phyloP scores from a whole-genome alignment of 2,113 vertebrate species.

The Pachyramphus minor region DNA sequence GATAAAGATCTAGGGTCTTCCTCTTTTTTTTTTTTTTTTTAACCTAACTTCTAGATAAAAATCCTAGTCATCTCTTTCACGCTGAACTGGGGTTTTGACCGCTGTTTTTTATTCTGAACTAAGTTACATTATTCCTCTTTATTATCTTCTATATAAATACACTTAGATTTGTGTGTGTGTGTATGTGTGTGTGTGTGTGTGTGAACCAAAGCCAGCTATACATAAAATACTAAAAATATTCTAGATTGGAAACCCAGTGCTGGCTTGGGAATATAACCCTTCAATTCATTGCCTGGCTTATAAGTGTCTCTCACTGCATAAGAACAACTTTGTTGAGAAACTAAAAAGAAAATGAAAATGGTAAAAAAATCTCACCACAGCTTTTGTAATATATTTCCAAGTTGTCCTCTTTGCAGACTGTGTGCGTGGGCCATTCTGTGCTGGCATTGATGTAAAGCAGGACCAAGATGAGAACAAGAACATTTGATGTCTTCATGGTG shows the following conservation, averaged over 20 bases:
- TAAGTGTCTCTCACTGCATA: background rate
- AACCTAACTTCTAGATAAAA: background rate
- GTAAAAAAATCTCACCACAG: constrained; percentile 71
- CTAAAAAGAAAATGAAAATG: constrained; percentile 5
- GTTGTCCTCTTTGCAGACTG: constrained; percentile 66
- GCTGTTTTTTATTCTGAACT: background rate
- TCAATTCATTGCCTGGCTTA: background rate
- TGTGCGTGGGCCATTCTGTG: constrained; percentile 70
- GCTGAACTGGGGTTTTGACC: background rate
- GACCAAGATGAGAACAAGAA: constrained; percentile 15
- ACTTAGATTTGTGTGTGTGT: background rate
- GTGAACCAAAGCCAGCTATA: background rate
- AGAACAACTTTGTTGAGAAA: background rate
- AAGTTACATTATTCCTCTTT: background rate
- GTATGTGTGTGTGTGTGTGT: background rate
- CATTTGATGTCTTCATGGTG: constrained; percentile 51
- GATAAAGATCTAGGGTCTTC: background rate
- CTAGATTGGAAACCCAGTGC: background rate
- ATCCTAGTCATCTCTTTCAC: background rate
- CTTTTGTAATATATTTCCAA: constrained; percentile 77
- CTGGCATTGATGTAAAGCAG: constrained; percentile 24
- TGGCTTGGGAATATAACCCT: background rate
- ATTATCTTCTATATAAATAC: background rate
- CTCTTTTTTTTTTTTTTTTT: background rate
- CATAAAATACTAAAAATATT: background rate